Conservation (phyloP, 2,797 vertebrate genomes). For the Chaenodraco wilsoni region DNA sequence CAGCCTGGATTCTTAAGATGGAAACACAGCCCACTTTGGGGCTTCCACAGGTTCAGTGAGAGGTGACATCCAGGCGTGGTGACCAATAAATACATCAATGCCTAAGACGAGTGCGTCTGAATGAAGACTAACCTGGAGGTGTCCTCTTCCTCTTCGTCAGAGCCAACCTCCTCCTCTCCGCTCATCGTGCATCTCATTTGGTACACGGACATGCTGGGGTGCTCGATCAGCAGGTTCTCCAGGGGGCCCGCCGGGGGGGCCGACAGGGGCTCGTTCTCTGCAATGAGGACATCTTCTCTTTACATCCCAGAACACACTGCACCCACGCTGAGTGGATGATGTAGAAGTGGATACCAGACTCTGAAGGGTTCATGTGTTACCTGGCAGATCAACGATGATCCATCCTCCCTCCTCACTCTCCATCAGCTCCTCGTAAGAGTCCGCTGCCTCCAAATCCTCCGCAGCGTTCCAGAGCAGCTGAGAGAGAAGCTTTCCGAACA, state of each 20-base stretch:
- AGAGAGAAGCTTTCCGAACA: constrained; percentile 81
- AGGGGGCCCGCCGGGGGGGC: constrained; percentile 67
- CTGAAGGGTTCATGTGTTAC: constrained; percentile 54
- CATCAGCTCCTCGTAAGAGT: constrained; percentile 58
- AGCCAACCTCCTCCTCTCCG: constrained; percentile 45
- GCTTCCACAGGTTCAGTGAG: no score
- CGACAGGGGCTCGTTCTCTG: constrained; percentile 62
- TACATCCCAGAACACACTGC: not conserved
- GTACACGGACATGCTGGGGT: constrained; percentile 86
- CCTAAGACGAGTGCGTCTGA: not conserved
- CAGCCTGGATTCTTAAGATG: no score
- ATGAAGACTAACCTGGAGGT: constrained; percentile 70
- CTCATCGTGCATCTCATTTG: constrained; percentile 63
- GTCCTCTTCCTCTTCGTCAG: constrained; percentile 71
- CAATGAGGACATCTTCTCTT: not conserved
- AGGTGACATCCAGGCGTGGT: no score
- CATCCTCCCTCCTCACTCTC: constrained; percentile 85
- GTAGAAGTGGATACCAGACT: not conserved
- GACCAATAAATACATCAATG: no score
- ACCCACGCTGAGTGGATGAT: not conserved
- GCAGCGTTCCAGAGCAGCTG: constrained; percentile 72
- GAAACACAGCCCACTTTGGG: no score
- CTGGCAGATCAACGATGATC: constrained; percentile 81
- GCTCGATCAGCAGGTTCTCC: constrained; percentile 85
- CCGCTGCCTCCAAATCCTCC: constrained; percentile 42